phyloP scores from a whole-genome alignment of 2,113 vertebrate species.

The Hyla sarda region DNA sequence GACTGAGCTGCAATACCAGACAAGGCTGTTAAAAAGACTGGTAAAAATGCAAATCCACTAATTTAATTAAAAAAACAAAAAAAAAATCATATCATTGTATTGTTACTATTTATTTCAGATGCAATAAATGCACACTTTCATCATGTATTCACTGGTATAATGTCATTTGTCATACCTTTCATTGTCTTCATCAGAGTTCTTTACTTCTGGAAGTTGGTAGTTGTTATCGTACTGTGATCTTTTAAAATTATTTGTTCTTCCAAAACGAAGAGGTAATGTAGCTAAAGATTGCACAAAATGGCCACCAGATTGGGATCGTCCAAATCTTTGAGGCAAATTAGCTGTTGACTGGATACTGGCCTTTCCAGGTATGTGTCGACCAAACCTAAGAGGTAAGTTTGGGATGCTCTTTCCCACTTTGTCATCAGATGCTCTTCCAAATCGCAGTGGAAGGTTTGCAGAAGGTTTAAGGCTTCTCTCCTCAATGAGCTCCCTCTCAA shows the following conservation, averaged over 20 bases:
- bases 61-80: neutral
- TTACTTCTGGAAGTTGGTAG: slow-evolving; percentile 58
- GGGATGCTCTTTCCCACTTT: slow-evolving; percentile 38
- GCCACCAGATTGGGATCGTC: slow-evolving; percentile 9
- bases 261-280: slow-evolving; percentile 65
- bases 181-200: slow-evolving; percentile 64
- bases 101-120: neutral
- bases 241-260: slow-evolving; percentile 59
- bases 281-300: slow-evolving; percentile 19
- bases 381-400: slow-evolving; percentile 68
- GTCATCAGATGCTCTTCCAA: slow-evolving; percentile 69
- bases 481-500: slow-evolving; percentile 69
- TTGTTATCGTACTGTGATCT: slow-evolving; percentile 23
- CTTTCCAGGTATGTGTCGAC: slow-evolving; percentile 64
- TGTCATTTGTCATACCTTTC: slow-evolving; percentile 49
- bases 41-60: neutral
- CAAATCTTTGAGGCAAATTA: slow-evolving; percentile 60
- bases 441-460: slow-evolving; percentile 71
- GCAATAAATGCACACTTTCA: neutral
- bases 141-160: neutral
- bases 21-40: neutral
- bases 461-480: slow-evolving; percentile 66
- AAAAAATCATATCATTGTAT: neutral
- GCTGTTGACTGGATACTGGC: slow-evolving; percentile 61
- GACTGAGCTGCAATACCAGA: neutral